Conservation (phyloP, 2,113 vertebrate species). For the Oryzias curvinotus region DNA sequence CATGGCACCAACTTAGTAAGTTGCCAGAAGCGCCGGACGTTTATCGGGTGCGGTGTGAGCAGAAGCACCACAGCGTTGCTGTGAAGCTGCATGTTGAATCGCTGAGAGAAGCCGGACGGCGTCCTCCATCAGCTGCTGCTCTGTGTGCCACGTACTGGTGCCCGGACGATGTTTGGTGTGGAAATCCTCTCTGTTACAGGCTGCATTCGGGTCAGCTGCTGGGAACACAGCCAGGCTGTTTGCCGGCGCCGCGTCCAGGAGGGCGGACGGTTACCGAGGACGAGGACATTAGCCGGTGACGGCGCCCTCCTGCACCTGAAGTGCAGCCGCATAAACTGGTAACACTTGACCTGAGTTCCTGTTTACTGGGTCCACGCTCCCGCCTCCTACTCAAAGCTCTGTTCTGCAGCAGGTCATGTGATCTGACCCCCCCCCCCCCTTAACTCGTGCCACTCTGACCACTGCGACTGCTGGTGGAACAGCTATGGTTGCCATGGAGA, state of each 20-base stretch:
- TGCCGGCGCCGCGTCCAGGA: neutral
- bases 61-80: no score
- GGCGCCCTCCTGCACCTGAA: neutral
- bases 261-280: neutral
- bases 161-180: constrained; percentile 10
- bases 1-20: no score
- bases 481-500: neutral
- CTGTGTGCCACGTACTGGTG: constrained; percentile 55
- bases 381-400: constrained; percentile 14
- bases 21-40: no score
- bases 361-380: constrained; percentile 19
- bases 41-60: no score
- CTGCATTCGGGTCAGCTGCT: constrained; percentile 16
- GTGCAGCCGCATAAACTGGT: constrained; percentile 40
- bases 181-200: constrained; percentile 38
- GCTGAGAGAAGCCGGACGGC: no score
- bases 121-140: constrained; percentile 17
- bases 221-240: constrained; percentile 14
- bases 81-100: no score
- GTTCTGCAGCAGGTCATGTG: neutral
- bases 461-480: no score
- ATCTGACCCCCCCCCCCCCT: neutral
- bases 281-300: no score
- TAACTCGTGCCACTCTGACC: neutral
- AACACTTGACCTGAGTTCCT: constrained; percentile 54